phyloP scores from a whole-genome alignment of 2,888 invertebrate species.

The Odontocolon sp. region DNA sequence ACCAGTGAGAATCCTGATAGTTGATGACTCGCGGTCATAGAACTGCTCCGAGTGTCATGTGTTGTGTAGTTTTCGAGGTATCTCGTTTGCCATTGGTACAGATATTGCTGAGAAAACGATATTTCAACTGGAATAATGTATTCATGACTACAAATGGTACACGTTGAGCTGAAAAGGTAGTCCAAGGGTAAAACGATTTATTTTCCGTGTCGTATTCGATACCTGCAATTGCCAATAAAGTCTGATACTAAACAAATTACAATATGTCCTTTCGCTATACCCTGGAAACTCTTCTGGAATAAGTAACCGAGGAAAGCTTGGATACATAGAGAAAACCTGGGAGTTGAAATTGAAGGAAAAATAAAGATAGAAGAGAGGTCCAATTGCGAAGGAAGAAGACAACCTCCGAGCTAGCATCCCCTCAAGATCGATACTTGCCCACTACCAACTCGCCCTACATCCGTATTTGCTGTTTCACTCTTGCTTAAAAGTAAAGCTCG shows the following conservation, averaged over 20 bases:
- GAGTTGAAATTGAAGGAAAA: neutral
- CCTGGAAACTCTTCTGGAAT: constrained; percentile 28
- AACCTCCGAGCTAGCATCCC: constrained; percentile 32
- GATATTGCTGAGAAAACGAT: neutral
- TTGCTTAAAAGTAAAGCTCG: neutral
- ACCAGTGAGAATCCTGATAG: constrained; percentile 48
- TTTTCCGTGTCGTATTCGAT: constrained; percentile 5
- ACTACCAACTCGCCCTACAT: constrained; percentile 44
- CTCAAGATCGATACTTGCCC: constrained; percentile 53
- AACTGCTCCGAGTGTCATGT: constrained; percentile 7
- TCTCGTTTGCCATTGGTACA: neutral
- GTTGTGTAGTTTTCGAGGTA: neutral
- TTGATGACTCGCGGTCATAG: constrained; percentile 50
- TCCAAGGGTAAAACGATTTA: no score
- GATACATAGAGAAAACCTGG: neutral
- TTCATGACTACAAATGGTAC: no score
- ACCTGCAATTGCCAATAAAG: constrained; percentile 56
- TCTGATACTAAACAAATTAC: constrained; percentile 58
- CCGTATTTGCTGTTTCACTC: constrained; percentile 4
- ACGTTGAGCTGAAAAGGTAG: no score
- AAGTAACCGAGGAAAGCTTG: constrained; percentile 3
- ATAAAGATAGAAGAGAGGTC: constrained; percentile 17
- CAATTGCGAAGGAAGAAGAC: constrained; percentile 52
- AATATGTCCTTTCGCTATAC: constrained; percentile 45
- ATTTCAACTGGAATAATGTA: neutral